Conservation (phyloP, 1,140 invertebrate species). For the Holcopasites calliopsidis region DNA sequence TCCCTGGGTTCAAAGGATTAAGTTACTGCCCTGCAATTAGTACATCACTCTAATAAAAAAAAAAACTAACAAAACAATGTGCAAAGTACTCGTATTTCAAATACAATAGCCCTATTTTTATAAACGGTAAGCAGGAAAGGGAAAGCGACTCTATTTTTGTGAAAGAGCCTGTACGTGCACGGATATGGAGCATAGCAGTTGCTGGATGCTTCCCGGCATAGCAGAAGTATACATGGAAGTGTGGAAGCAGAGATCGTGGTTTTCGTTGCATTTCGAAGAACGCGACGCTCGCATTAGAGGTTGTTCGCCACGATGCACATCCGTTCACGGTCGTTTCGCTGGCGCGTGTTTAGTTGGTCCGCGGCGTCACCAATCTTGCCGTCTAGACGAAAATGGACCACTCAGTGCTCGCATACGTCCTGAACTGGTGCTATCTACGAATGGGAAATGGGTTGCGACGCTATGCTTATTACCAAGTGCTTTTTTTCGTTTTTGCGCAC, state of each 20-base stretch:
- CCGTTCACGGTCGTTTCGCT: slow-evolving; percentile 22
- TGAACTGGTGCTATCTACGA: background rate
- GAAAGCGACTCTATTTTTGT: no score
- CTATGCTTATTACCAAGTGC: background rate
- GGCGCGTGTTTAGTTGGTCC: slow-evolving; percentile 18
- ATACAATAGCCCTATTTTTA: no score
- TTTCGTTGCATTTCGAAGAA: slow-evolving; percentile 22
- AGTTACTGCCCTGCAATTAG: no score
- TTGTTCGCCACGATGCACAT: slow-evolving; percentile 29
- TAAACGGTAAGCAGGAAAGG: no score
- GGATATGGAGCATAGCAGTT: no score
- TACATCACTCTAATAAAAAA: no score
- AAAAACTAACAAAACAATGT: no score
- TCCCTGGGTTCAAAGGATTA: no score
- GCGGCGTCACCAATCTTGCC: background rate
- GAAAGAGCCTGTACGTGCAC: no score
- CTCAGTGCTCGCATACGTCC: background rate
- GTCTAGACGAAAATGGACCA: background rate
- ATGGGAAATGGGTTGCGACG: background rate
- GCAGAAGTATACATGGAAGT: slow-evolving; percentile 7
- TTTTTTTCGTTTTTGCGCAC: no score
- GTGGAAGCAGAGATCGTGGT: background rate
- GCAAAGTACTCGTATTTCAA: no score
- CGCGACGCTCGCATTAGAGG: slow-evolving; percentile 27
- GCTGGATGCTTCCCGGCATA: background rate